A percentile compares a stretch with the other conserved stretches of the same genome.
Evolutionary conservation across 1,140 invertebrate genomes (phyloP).

Genomic region (Brachionus angularis): DNA sequence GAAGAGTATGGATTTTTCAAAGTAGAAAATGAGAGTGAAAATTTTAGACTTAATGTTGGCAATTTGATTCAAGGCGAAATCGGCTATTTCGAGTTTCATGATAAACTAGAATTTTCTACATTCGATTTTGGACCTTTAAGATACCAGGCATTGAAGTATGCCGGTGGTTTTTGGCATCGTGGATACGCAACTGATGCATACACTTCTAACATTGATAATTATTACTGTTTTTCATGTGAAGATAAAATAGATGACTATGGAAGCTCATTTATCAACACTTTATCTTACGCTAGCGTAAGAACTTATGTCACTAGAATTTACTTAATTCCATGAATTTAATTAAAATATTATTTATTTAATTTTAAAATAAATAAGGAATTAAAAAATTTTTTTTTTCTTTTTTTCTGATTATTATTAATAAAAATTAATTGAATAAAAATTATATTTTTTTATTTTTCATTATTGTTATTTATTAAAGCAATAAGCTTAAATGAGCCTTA

Average conservation of each 20-base stretch:
- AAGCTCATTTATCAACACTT: background rate
- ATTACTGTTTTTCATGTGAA: slow-evolving; percentile 24
- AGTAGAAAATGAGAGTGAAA: background rate
- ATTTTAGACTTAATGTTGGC: slow-evolving; percentile 6
- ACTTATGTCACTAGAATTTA: slow-evolving; percentile 30
- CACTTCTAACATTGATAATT: slow-evolving; percentile 20
- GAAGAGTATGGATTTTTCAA: slow-evolving; percentile 30
- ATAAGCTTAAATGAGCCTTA: too few species aligned
- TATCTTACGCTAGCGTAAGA: slow-evolving; percentile 8
- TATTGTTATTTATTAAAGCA: too few species aligned
- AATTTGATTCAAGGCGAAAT: background rate
- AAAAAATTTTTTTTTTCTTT: background rate
- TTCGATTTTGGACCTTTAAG: slow-evolving; percentile 12
- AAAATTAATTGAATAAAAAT: background rate
- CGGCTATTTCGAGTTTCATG: background rate
- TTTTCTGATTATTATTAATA: background rate
- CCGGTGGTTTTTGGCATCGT: slow-evolving; percentile 22
- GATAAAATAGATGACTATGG: background rate
- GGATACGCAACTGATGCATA: background rate
- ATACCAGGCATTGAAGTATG: slow-evolving; percentile 13
- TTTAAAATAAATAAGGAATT: background rate
- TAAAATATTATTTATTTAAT: background rate
- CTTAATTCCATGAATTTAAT: slow-evolving; percentile 19
- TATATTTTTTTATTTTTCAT: too few species aligned
- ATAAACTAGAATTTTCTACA: slow-evolving; percentile 16